phyloP scores from a whole-genome alignment of 2,797 vertebrate species.

The Nyctibius grandis region DNA sequence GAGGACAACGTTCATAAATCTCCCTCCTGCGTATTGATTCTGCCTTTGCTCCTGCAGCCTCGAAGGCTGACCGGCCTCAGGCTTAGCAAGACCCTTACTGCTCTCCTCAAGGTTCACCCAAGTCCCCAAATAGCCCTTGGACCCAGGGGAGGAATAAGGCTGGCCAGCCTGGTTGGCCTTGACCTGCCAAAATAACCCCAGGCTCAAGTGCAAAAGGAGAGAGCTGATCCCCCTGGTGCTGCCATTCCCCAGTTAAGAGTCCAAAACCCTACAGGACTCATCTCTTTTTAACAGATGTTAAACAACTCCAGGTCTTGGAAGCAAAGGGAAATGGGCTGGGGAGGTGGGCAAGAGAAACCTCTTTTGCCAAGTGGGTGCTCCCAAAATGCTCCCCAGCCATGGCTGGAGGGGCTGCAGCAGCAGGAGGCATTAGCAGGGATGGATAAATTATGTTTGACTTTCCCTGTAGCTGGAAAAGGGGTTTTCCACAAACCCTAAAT shows the following conservation, averaged over 20 bases:
- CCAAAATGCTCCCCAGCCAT: not conserved
- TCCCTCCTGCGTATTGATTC: not conserved
- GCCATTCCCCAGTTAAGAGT: not conserved
- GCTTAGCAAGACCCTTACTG: not conserved
- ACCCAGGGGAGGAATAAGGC: not conserved
- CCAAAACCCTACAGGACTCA: fast-evolving
- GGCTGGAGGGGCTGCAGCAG: not conserved
- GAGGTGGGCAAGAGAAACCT: not conserved
- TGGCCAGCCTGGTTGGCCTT: not conserved
- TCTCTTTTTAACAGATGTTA: not conserved
- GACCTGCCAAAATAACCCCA: not conserved
- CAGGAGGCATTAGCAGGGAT: not conserved
- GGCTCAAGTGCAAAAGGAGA: not conserved
- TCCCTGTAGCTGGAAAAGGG: not conserved
- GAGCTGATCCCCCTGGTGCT: not conserved
- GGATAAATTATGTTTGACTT: not conserved
- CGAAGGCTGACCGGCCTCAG: fast-evolving
- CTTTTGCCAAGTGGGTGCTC: not conserved
- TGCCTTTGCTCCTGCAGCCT: not conserved
- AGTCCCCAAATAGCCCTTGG: not conserved
- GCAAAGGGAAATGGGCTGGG: not conserved
- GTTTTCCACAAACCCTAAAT: not conserved
- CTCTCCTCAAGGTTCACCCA: not conserved
- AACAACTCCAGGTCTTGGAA: not conserved
- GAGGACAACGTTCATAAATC: not conserved